Evolutionary conservation across 35 echinoderm and acorn worm species (phyloP), one percentile per base, ranked within the genome.

Genomic region (Holothuria glaberrima): DNA sequence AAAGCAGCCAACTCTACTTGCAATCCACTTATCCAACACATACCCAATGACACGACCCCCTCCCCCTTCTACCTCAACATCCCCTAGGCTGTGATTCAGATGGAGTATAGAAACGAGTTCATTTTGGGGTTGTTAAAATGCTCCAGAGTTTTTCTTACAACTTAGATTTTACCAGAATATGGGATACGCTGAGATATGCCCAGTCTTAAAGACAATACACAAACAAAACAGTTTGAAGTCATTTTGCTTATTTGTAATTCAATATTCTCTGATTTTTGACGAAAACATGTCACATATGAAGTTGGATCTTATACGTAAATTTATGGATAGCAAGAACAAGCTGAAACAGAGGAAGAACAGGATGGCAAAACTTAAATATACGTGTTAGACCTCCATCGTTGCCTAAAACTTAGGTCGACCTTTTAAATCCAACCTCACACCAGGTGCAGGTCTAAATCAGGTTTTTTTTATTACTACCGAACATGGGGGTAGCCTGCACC

Each of bases 161-260:
- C 12, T 54, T 1, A 12, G 50, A 54, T 14, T 2, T 54, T 54
- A 54, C 50, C 16, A 14, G 50, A 17, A 54, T 1, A 54, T 54
- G 1, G 13, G 5, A 54, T 12, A 54, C 12, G 0, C 9, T 54
- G 5, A 54, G 50, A 54, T 9, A 54, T 14, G 13, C 50, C 16
- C 36, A 41, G 36, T 2, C 36, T 41, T 4, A 41, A 41, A 54
- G 13, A 54, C 3, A 54, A 0, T 5, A 54, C 1, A 54, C 16
- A 54, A 54, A 14, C 50, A 54, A 54, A 14, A 54, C 50, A 54
- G 50, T 54, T 54, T 54, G 50, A 38, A 75, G 71, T 75, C 71
- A 41, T 75, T 75, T 75, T 75, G 71, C 71, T 75, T 75, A 75
- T n/a, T 75, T 31, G 32, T 75, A 22, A 75, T 75, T 75, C 71